phyloP scores from a whole-genome alignment of 2,113 vertebrate species.

The Ramphastos sulfuratus region DNA sequence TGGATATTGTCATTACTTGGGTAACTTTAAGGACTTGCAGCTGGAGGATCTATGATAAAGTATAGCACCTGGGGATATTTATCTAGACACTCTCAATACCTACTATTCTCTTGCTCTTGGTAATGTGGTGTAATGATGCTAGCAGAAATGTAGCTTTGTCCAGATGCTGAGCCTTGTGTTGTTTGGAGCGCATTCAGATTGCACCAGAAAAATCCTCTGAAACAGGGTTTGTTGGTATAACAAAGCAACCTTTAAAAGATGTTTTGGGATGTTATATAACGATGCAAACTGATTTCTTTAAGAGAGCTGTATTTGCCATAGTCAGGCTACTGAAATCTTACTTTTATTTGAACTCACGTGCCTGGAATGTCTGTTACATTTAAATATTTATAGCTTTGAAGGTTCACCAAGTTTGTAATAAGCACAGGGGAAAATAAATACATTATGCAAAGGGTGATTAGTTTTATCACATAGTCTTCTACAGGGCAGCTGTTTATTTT shows the following conservation, averaged over 20 bases:
- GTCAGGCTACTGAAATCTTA: background rate
- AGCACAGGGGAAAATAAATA: slow-evolving; percentile 67
- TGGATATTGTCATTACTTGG: background rate
- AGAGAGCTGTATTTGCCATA: background rate
- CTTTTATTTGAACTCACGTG: background rate
- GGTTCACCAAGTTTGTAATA: slow-evolving; percentile 61
- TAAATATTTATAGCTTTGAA: slow-evolving; percentile 66
- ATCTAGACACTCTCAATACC: background rate
- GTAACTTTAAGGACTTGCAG: background rate
- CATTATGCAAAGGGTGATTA: slow-evolving; percentile 65
- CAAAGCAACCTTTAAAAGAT: background rate
- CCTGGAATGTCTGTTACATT: slow-evolving; percentile 37
- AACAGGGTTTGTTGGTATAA: background rate
- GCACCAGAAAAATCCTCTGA: background rate
- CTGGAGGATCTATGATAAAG: background rate
- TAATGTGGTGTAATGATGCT: background rate
- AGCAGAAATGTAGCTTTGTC: background rate
- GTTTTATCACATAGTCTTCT: slow-evolving; percentile 58
- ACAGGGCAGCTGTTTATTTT: slow-evolving; percentile 69
- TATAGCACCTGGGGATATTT: background rate
- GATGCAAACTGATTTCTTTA: background rate
- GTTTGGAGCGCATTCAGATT: background rate
- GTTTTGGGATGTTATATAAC: background rate
- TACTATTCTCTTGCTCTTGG: background rate
- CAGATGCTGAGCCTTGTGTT: background rate